phyloP scores from a whole-genome alignment of 30 jellyfish, hydroid and myxozoan genomes.

The Turritopsis rubra region DNA sequence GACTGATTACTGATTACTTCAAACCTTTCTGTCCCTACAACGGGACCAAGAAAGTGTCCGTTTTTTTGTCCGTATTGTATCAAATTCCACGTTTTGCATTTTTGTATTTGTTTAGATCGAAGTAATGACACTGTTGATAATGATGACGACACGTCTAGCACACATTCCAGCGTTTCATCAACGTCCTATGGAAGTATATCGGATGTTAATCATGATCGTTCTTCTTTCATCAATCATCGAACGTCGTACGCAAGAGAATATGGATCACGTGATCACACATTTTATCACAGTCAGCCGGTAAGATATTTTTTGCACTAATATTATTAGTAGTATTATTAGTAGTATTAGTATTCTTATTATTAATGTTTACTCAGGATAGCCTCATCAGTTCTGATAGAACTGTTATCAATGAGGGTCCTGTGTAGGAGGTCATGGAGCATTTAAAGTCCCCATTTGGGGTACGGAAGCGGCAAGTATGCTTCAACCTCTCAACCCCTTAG shows the following conservation, averaged over 20 bases:
- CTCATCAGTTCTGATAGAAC: no score
- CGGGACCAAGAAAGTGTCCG: no score
- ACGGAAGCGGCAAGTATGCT: no score
- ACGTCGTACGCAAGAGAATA: neutral
- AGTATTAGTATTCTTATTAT: no score
- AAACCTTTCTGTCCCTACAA: neutral
- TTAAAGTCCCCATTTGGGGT: no score
- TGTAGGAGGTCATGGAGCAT: no score
- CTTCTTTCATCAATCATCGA: neutral
- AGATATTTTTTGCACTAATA: no score
- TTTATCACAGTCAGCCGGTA: neutral
- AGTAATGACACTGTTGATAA: neutral
- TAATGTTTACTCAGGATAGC: no score
- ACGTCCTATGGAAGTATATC: slow-evolving; percentile 7
- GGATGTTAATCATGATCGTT: slow-evolving; percentile 6
- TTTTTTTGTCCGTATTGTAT: no score
- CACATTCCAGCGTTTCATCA: neutral
- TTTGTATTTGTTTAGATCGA: neutral
- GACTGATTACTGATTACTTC: neutral
- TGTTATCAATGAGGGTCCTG: no score
- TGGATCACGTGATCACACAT: neutral
- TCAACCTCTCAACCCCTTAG: no score
- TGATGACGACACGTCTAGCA: slow-evolving; percentile 13
- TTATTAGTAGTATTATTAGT: no score
- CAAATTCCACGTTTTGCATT: neutral